Base-by-base conservation (phyloP, 2,113 vertebrate genomes). In the Sinocyclocheilus maitianheensis region DNA sequence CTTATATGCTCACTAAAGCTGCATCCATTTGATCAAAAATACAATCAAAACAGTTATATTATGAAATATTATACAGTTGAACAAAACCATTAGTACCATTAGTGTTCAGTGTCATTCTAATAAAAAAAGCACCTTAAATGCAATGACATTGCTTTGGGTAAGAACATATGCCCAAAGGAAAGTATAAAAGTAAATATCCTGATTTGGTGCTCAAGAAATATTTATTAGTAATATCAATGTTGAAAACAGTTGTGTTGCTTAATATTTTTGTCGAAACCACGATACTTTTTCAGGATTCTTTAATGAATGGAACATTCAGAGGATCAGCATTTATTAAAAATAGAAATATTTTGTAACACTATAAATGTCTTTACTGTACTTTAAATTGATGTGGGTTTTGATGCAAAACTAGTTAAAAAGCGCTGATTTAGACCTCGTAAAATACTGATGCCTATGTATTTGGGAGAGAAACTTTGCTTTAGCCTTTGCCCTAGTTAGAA, bases 401-500 rank as follows among this genome's bases (percentile, higher is more conserved):
- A 69, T 18, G 26, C 65, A 69, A 69, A 69, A 69, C 65, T 3
- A 60, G 58, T n/a, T 69, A 14, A 69, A 10, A 72, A 72, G 69
- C 4, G 10, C 37, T 43, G 34, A 40, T 79, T 60, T 79, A 24
- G 43, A 79, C 30, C 5, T 79, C 2, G 3, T 9, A 51, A 26
- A 14, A 76, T 7, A 76, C 43, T 13, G 9, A 1, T 53, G 14
- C 48, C 30, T 22, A 37, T 58, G 51, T 60, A 63, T 63, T 80
- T 80, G 34, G 55, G 77, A n/a, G 74, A n/a, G 75, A 78, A 55
- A 78, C 60, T 69, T 48, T 34, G n/a, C 20, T 43, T 40, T 74
- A 18, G 51, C 43, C 82, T 81, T 82, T 84, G 51, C 24, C 78
- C 82, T 74, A 48, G 87, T 79, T 86, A 72, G 74, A 26, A 24